Conservation (phyloP, 2,888 invertebrate species). For the Chrysina gloriosa region DNA sequence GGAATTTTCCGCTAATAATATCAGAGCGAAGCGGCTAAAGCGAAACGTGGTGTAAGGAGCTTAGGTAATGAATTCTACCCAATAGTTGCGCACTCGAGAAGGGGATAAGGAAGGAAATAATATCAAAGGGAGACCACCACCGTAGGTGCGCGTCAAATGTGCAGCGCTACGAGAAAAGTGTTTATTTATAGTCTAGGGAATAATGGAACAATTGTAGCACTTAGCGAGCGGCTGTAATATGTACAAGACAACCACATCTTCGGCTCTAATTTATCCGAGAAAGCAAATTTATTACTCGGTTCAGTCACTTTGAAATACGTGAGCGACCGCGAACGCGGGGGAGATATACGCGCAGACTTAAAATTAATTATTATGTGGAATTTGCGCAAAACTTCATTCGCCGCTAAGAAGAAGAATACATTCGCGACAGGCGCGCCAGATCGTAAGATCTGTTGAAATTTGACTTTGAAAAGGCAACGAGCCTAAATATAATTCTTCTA, state of each 20-base stretch:
- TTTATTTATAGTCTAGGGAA: constrained; percentile 56
- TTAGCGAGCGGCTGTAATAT: constrained; percentile 56
- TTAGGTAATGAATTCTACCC: constrained; percentile 25
- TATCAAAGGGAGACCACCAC: constrained; percentile 14
- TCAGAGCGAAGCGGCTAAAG: constrained; percentile 42
- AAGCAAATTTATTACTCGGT: constrained; percentile 55
- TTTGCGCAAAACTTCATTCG: constrained; percentile 48
- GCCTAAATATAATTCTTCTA: no score
- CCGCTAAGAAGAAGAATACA: constrained; percentile 33
- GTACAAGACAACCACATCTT: constrained; percentile 58
- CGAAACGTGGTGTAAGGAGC: constrained; percentile 6
- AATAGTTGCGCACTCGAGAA: constrained; percentile 11
- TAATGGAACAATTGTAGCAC: constrained; percentile 61
- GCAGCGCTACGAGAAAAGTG: constrained; percentile 53
- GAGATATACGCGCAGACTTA: constrained; percentile 39
- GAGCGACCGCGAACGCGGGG: constrained; percentile 4
- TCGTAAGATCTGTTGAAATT: constrained; percentile 23
- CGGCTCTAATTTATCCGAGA: constrained; percentile 57
- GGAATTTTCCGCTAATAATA: constrained; percentile 55
- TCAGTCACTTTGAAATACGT: constrained; percentile 49
- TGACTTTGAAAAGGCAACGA: no score
- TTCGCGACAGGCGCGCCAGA: constrained; percentile 2
- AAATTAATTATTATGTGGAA: constrained; percentile 52
- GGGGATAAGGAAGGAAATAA: constrained; percentile 48
- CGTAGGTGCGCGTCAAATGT: constrained; percentile 46